Conservation (phyloP, 2,888 invertebrate species). For the Bimastos eiseni region DNA sequence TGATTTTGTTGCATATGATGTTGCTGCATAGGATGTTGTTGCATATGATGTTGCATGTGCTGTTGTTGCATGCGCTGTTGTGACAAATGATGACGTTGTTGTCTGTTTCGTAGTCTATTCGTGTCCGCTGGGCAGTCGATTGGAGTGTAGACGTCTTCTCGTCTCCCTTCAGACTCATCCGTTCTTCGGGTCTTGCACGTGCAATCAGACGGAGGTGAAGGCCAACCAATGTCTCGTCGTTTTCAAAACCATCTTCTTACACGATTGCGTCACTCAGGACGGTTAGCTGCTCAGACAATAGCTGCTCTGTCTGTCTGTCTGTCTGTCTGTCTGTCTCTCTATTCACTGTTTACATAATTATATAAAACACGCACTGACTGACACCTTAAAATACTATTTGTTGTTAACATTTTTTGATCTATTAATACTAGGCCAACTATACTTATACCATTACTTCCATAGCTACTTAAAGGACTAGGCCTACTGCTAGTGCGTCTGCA, state of each 20-base stretch:
- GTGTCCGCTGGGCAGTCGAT: conserved; percentile 29
- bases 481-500: too few species aligned
- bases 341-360: not conserved
- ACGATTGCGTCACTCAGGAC: conserved; percentile 33
- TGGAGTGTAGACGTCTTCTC: conserved; percentile 30
- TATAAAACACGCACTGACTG: not conserved
- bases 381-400: too few species aligned
- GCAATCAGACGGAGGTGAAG: conserved; percentile 24
- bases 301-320: too few species aligned
- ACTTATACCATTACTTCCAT: too few species aligned
- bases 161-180: conserved; percentile 29
- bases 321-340: too few species aligned
- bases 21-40: too few species aligned
- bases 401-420: too few species aligned
- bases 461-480: too few species aligned
- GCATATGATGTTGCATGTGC: not conserved
- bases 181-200: conserved; percentile 35
- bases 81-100: not conserved
- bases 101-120: not conserved
- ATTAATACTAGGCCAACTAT: too few species aligned
- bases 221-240: conserved; percentile 30
- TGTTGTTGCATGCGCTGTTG: not conserved
- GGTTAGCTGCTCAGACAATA: not conserved
- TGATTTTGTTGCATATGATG: too few species aligned
- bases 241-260: conserved; percentile 35